Conservation (phyloP, 1,140 invertebrate genomes). For the Patella vulgata region DNA sequence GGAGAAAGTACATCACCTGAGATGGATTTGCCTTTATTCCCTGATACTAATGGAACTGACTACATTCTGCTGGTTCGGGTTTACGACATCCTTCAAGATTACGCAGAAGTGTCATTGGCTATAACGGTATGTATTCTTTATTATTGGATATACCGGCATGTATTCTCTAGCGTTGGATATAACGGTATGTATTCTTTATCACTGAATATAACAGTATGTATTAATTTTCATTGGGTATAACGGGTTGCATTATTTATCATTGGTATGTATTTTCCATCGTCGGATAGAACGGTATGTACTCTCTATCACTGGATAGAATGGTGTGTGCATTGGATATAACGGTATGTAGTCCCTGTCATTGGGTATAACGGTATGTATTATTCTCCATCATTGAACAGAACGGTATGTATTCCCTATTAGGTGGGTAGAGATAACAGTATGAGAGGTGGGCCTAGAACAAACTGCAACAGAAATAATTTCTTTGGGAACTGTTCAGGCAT, state of each 20-base stretch:
- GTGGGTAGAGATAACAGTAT: too few relatives aligned
- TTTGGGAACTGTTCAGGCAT: too few relatives aligned
- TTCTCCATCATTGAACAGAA: not conserved
- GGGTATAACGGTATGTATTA: too few relatives aligned
- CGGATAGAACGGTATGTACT: too few relatives aligned
- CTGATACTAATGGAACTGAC: not conserved
- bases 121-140: not conserved
- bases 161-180: too few relatives aligned
- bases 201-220: too few relatives aligned
- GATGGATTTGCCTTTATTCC: not conserved
- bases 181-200: not conserved
- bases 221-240: not conserved
- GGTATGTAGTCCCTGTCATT: not conserved
- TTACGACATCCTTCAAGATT: conserved; percentile 11
- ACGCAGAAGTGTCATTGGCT: not conserved
- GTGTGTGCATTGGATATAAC: not conserved
- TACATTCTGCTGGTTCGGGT: conserved; percentile 4
- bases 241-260: not conserved
- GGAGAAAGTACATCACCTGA: conserved; percentile 12
- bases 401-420: not conserved
- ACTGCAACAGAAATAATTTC: too few relatives aligned
- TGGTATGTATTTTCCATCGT: too few relatives aligned
- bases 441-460: too few relatives aligned
- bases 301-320: too few relatives aligned
- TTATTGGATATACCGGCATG: too few relatives aligned